These are phyloP conservation scores for Mallotus villosus DNA, from an alignment of 2,797 vertebrate genomes.

Conservation along the genomic window DNA sequence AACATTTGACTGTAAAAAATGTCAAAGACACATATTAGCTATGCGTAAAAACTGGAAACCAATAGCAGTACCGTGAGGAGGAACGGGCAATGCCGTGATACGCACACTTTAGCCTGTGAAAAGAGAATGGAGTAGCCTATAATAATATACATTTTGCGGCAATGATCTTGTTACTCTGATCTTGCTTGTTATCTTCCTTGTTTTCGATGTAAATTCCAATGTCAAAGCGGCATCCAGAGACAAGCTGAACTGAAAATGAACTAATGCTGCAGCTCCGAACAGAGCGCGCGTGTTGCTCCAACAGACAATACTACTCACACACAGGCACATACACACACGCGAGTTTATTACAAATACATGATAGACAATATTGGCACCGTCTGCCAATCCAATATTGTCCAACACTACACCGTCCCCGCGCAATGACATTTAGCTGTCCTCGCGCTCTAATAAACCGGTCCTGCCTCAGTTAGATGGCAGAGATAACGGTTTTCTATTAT, in stretches of 20 bases:
- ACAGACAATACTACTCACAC: not conserved
- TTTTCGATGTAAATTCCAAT: slow-evolving; percentile 56
- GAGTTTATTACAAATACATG: not conserved
- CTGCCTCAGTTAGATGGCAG: not conserved
- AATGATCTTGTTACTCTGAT: slow-evolving; percentile 61
- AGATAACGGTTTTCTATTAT: not conserved
- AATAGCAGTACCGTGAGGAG: not conserved
- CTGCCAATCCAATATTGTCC: slow-evolving; percentile 39
- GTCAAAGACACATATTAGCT: not conserved
- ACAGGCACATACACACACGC: not conserved
- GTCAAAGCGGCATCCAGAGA: slow-evolving; percentile 57
- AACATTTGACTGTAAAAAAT: not conserved
- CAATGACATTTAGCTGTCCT: slow-evolving; percentile 5
- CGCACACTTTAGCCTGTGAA: slow-evolving; percentile 39
- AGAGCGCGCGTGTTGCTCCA: not conserved
- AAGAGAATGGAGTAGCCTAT: slow-evolving; percentile 56
- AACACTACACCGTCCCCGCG: slow-evolving; percentile 19
- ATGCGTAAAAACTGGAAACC: slow-evolving; percentile 6
- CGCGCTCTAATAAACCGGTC: not conserved
- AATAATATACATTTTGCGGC: slow-evolving; percentile 49
- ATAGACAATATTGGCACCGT: slow-evolving; percentile 4
- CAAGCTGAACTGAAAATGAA: slow-evolving; percentile 64
- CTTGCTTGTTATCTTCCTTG: slow-evolving; percentile 16
- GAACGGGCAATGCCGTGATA: not conserved
- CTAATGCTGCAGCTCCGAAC: slow-evolving; percentile 55